A percentile compares a stretch with the other conserved stretches of the same genome.
Conservation (phyloP, 30 jellyfish, hydroid and myxozoan genomes). For the Hydra vulgaris region DNA sequence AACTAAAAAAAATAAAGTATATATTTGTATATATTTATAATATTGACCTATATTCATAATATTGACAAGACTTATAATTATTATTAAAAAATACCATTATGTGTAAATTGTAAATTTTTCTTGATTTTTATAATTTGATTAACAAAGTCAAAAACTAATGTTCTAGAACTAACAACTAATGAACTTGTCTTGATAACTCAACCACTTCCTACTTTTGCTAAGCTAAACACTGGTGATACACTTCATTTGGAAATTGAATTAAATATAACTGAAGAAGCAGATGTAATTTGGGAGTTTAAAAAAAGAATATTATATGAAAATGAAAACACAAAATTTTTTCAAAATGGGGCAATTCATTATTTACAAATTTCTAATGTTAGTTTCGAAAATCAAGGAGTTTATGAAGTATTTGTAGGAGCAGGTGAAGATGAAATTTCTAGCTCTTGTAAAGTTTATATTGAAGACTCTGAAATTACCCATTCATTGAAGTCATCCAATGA, state of each 20-base stretch:
- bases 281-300: conserved; percentile 24
- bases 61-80: too few relatives aligned
- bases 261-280: background rate
- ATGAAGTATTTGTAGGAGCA: conserved; percentile 18
- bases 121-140: too few relatives aligned
- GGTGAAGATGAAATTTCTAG: conserved; percentile 15
- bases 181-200: background rate
- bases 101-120: too few relatives aligned
- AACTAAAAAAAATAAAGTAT: too few relatives aligned
- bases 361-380: background rate
- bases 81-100: too few relatives aligned
- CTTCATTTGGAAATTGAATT: conserved; percentile 16
- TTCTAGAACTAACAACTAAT: conserved; percentile 10
- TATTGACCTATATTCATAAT: too few relatives aligned
- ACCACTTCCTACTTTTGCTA: conserved; percentile 4
- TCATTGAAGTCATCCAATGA: background rate
- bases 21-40: too few relatives aligned
- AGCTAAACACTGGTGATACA: conserved; percentile 15
- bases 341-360: background rate
- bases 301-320: conserved; percentile 12
- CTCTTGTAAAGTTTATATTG: conserved; percentile 18
- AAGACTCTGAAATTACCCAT: background rate
- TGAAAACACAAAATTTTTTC: background rate
- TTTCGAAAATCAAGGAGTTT: conserved; percentile 20
- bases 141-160: conserved; percentile 4